Evolutionary conservation across 2,113 vertebrate genomes (phyloP), one percentile per base, ranked within the genome.

Genomic region (Sphyrna mokarran): DNA sequence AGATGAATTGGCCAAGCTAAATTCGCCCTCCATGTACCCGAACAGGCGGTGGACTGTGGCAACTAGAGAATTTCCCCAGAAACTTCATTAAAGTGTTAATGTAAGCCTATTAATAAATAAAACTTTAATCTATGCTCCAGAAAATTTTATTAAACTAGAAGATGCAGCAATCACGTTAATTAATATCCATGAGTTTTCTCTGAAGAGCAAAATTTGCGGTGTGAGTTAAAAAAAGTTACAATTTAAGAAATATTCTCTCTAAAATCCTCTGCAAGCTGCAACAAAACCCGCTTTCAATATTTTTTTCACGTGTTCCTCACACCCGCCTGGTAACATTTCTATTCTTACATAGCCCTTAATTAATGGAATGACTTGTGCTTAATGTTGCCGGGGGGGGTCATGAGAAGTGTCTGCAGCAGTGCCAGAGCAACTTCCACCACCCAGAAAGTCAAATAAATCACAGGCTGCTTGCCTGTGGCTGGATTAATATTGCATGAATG

Each of bases 401-500:
- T 43, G 91, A 69, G 63, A 69, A 69, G 66, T 69, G 96, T 96
- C 97, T 97, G 97, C 97, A 96, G 91, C 91, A 1, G 33, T 96
- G 97, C 97, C 97, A 97, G 95, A 96, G 96, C 95, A 96, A 95
- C 96, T 0, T 93, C 96, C 97, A 96, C 97, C 97, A 96, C 97
- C 97, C 96, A 97, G 97, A 69, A 96, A 97, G 97, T 95, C 96
- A 29, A 68, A 96, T 96, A 96, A 97, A 97, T 97, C 96, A 97
- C 0, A 96, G 43, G 86, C 95, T 96, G 95, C 96, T 72, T 3
- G 95, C 97, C 96, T 0, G 97, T 96, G 78, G 93, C 0, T 96
- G 97, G 96, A 96, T 97, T 97, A 96, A 96, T 96, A 96, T 94
- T 0, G 96, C 96, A 97, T 97, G 96, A 96, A 96, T 97, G 96